These are phyloP conservation scores for Notarius quadriscutis DNA, from an alignment of 2,113 vertebrate species.

Conservation along the genomic window DNA sequence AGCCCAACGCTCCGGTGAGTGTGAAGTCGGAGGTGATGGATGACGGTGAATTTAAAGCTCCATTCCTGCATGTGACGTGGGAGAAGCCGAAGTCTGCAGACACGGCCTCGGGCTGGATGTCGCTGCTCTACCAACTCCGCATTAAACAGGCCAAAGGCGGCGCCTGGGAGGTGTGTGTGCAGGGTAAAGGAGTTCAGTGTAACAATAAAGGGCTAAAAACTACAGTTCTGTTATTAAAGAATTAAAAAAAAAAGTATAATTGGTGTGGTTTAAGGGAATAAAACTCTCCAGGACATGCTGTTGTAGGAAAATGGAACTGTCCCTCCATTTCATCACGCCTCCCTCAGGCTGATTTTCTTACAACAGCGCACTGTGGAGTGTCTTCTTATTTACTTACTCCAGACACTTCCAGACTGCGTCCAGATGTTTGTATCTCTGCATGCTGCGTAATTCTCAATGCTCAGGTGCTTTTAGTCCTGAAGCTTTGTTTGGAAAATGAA, in stretches of 20 bases:
- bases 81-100: conserved; percentile 76
- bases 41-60: conserved; percentile 61
- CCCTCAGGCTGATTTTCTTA: neutral
- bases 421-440: neutral
- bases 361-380: neutral
- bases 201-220: neutral
- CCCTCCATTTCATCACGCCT: neutral
- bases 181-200: neutral
- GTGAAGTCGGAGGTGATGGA: conserved; percentile 66
- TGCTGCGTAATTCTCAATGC: neutral
- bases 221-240: neutral
- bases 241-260: neutral
- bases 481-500: neutral
- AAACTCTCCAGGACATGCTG: too few relatives aligned
- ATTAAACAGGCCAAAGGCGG: conserved; percentile 75
- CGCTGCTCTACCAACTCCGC: conserved; percentile 83
- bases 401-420: neutral
- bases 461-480: neutral
- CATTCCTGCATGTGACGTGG: conserved; percentile 81
- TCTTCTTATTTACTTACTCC: neutral
- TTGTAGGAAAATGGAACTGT: too few relatives aligned
- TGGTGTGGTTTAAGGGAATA: too few relatives aligned
- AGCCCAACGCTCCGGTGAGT: conserved; percentile 83
- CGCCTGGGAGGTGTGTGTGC: conserved; percentile 82
- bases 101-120: conserved; percentile 79